Percentiles rank a stretch among this genome's conserved stretches.
These are phyloP conservation scores for Reticulitermes lucifugus DNA, from an alignment of 2,888 invertebrate genomes.

Conservation along the genomic window DNA sequence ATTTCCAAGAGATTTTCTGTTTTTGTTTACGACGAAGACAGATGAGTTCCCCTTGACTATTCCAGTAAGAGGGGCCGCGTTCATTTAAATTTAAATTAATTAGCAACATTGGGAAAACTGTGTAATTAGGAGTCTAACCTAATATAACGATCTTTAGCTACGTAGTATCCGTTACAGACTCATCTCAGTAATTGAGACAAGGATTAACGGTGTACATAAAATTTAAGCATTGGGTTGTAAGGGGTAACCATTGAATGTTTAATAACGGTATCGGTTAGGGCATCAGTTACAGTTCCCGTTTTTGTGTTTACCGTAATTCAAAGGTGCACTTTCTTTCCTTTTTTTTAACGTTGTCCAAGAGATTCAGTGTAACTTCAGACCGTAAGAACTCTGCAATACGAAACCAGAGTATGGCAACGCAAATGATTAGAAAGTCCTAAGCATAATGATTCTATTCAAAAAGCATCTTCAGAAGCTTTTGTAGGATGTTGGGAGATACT, in stretches of 20 bases:
- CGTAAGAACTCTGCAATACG: neutral
- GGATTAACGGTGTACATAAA: neutral
- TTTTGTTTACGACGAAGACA: constrained; percentile 17
- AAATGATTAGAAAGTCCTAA: too few relatives aligned
- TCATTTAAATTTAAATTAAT: constrained; percentile 32
- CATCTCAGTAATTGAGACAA: constrained; percentile 1
- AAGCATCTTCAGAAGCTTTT: too few relatives aligned
- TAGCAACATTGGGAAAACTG: constrained; percentile 19
- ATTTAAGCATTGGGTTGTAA: constrained; percentile 9
- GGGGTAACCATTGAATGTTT: neutral
- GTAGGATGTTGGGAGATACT: too few relatives aligned
- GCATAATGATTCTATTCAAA: too few relatives aligned
- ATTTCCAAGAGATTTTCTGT: neutral
- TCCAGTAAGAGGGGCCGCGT: neutral
- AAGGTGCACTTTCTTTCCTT: neutral
- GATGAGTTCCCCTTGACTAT: constrained; percentile 6
- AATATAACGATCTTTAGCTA: neutral
- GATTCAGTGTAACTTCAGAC: neutral
- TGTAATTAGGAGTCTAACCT: constrained; percentile 6
- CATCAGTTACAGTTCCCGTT: neutral
- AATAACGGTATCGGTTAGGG: neutral
- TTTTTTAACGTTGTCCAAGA: neutral
- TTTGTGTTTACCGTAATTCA: neutral
- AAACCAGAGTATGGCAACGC: too few relatives aligned
- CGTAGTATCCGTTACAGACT: neutral